These are phyloP conservation scores for Dermolepida albohirtum DNA, from an alignment of 2,888 invertebrate species.

Conservation along the genomic window DNA sequence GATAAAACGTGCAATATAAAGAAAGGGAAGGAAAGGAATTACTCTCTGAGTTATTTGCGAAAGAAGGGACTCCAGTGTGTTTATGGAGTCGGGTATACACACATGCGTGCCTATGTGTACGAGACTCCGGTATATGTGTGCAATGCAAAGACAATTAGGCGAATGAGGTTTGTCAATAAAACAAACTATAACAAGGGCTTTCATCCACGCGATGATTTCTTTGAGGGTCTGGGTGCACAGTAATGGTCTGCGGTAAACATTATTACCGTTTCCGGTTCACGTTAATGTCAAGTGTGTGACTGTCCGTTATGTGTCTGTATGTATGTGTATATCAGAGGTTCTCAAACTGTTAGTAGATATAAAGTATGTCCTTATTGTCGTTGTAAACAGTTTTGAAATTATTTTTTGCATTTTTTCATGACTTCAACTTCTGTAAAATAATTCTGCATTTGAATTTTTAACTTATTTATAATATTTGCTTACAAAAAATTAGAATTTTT, in stretches of 20 bases:
- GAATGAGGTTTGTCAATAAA: conserved; percentile 48
- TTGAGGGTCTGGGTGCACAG: conserved; percentile 53
- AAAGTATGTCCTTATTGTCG: too few species aligned
- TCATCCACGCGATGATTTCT: conserved; percentile 55
- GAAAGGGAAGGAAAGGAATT: conserved; percentile 4
- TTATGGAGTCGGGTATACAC: conserved; percentile 24
- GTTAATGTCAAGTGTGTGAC: conserved; percentile 42
- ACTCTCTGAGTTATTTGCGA: conserved; percentile 17
- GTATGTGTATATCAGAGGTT: too few species aligned
- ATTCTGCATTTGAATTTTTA: too few species aligned
- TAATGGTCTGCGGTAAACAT: conserved; percentile 57
- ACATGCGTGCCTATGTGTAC: neutral
- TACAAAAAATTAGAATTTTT: too few species aligned
- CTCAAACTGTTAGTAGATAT: too few species aligned
- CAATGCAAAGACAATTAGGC: conserved; percentile 47
- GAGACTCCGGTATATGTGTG: conserved; percentile 21
- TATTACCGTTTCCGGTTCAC: conserved; percentile 54
- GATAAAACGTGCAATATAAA: neutral
- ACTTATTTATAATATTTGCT: too few species aligned
- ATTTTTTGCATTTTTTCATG: too few species aligned
- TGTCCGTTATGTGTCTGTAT: conserved; percentile 5
- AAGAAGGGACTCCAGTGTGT: conserved; percentile 11
- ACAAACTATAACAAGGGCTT: conserved; percentile 53
- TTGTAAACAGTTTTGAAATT: too few species aligned
- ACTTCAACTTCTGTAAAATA: too few species aligned